phyloP scores from a whole-genome alignment of 2,797 vertebrate species.

The Limnodromus scolopaceus region DNA sequence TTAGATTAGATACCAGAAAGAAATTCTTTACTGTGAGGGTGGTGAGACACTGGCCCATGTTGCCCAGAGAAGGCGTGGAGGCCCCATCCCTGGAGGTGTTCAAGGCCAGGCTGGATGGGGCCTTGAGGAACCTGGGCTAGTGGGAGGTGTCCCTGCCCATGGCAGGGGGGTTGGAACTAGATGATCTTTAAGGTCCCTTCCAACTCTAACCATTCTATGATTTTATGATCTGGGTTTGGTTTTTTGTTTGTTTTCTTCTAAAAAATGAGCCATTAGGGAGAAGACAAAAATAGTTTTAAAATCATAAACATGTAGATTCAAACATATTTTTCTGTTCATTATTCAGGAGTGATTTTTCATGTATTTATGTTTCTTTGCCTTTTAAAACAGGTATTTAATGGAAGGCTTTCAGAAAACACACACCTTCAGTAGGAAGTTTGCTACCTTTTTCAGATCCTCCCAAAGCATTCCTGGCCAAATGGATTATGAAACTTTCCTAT shows the following conservation, averaged over 20 bases:
- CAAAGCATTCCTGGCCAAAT: neutral
- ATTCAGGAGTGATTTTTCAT: neutral
- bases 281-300: neutral
- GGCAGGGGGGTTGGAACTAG: too few species aligned
- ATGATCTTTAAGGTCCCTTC: too few species aligned
- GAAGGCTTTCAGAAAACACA: neutral
- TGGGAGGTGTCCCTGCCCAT: too few species aligned
- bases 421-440: neutral
- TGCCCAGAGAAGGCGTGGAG: too few species aligned
- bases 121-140: too few species aligned
- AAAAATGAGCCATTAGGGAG: neutral
- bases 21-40: too few species aligned
- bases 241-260: neutral
- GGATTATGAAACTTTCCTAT: neutral
- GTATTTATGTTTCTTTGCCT: neutral
- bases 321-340: neutral
- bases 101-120: too few species aligned
- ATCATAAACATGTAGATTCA: neutral
- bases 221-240: too few species aligned
- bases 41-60: too few species aligned
- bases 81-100: too few species aligned
- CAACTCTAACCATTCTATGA: too few species aligned
- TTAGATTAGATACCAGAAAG: too few species aligned
- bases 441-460: neutral
- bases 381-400: neutral